Base-by-base conservation (phyloP, 2,888 invertebrate genomes). In the Spisula subtruncata region DNA sequence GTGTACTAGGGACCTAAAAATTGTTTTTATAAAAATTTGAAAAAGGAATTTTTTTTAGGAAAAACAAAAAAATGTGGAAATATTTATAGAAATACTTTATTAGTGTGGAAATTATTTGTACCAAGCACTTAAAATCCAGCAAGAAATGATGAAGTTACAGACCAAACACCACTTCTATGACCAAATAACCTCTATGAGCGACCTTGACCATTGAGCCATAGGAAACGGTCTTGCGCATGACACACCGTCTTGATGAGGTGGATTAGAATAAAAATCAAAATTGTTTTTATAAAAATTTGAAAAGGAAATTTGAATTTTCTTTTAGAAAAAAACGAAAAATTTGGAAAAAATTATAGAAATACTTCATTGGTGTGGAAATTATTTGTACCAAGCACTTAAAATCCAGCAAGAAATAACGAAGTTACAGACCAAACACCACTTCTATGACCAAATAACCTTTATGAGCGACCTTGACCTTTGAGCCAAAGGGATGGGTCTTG, bases 381-480 rank as follows among this genome's bases (percentile, higher is more conserved):
- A 41, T 41, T 41, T 41, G 41, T 41, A 41, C 41, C 41, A 41
- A 41, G 41, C 41, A 41, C 41, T 41, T 41, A 41, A 71, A 71
- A 71, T 71, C 71, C 71, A 71, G 25, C 32, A 32, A 71, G 29
- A 71, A 71, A 71, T 71, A 32, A 71, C 71, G 32, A 25, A 71
- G 71, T 71, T 71, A 32, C 32, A 32, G 71, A 71, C 71, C 32
- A 32, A 32, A 71, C 25, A 71, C 25, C 32, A 71, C 25, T 25
- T 71, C 25, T 25, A 71, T 32, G 29, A 25, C 25, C 29, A 29
- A 29, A 71, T 29, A 71, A 25, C 71, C 32, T 25, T 71, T 71
- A 71, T 29, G 71, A 29, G 71, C 71, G 71, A 71, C 71, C 71
- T 71, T 71, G 29, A 71, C 71, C 71, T 71, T 71, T 25, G 71